Evolutionary conservation across 2,113 vertebrate species (phyloP).

Genomic region (Struthidea cinerea): DNA sequence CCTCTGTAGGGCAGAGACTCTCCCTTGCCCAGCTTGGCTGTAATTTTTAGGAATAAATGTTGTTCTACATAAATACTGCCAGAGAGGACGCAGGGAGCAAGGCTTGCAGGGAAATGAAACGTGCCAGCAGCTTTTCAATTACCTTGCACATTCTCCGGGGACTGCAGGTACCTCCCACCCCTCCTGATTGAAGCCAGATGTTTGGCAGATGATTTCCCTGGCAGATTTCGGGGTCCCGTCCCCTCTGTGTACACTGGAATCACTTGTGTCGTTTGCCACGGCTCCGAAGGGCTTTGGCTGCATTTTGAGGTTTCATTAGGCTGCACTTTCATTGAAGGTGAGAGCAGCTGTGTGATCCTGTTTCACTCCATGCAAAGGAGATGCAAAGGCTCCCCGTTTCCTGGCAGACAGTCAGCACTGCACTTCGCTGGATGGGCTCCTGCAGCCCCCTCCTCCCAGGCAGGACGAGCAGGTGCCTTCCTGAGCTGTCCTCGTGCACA

Average conservation of each 20-base stretch:
- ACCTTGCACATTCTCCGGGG: not conserved
- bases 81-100: not conserved
- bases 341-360: not conserved
- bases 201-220: not conserved
- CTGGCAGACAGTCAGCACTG: not conserved
- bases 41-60: not conserved
- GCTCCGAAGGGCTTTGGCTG: not conserved
- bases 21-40: not conserved
- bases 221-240: not conserved
- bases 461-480: constrained; percentile 1
- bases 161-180: not conserved
- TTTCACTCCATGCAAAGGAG: not conserved
- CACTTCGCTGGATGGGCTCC: not conserved
- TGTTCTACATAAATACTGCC: not conserved
- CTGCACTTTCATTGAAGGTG: not conserved
- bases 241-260: not conserved
- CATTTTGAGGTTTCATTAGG: not conserved
- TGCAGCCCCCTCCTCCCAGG: not conserved
- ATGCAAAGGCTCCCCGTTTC: fast-evolving
- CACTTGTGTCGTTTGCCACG: fast-evolving
- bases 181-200: not conserved
- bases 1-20: not conserved
- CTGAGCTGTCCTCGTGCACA: not conserved
- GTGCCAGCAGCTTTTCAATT: not conserved
- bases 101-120: not conserved